Evolutionary conservation across 2,888 invertebrate genomes (phyloP), one percentile per base, ranked within the genome.

Genomic region (Luperina testacea): DNA sequence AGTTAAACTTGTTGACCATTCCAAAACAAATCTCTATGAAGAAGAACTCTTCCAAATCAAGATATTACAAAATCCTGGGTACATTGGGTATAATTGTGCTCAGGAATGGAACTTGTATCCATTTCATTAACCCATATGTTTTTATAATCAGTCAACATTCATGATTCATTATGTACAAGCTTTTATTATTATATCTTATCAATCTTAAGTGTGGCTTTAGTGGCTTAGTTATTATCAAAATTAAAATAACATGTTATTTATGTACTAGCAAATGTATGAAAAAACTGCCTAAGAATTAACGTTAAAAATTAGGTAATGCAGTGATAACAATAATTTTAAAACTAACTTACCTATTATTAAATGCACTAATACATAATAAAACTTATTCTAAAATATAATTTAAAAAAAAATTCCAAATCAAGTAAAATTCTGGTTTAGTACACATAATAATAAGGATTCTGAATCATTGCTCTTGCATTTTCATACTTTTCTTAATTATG

Each of bases 111-210:
- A 48, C 75, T 64, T 38, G 11, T 32, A 20, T n/a, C 11, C 11
- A 45, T 38, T 77, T 2, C 11, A 57, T 0, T 27, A 48, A 27
- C 7, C 17, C 13, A 51, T 69, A 42, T 42, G 9, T 42, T 42
- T 42, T 42, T 42, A 42, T 42, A 42, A 42, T 42, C 42, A 42
- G 42, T 9, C 42, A 9, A 42, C 42, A 42, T 38, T 38, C 38
- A 38, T 38, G 38, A 38, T 67, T 32, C 32, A 32, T 32, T 82
- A 20, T 27, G 38, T 53, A 17, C 27, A 77, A 51, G 17, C 45
- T 64, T 27, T 59, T 20, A 24, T 42, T 48, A 72, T 63, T 27
- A 67, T 63, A 71, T 67, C 48, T 51, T 65, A 61, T 61, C 38
- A 65, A 70, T 65, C 69, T 57, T 38, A 32, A 8, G 32, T 24